Evolutionary conservation across 1,140 invertebrate species (phyloP), one percentile per base, ranked within the genome.

Genomic region (Bombus confusus): DNA sequence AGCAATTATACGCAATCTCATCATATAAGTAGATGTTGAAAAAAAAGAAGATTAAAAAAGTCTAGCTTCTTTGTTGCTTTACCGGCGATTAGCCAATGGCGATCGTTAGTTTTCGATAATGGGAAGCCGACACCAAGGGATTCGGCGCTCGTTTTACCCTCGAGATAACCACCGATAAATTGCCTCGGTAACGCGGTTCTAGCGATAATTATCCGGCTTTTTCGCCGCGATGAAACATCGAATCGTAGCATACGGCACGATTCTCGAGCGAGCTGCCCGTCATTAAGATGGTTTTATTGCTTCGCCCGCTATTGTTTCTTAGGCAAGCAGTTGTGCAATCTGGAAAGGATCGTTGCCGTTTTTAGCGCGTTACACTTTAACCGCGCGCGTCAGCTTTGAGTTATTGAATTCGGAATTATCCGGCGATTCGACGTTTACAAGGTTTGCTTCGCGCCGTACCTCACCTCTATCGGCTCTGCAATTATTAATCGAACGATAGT

Each of bases 71-170:
- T 83, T 76, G 68, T 86, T 87, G 62, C 75, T 43, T 66, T 80
- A 84, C 62, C 72, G 41, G 37, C 31, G 78, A 79, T 88, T 86
- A 90, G 52, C 52, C 69, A 79, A 90, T 91, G 84, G 88, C 84
- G 88, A 88, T 82, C 79, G 85, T 78, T 84, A 43, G 73, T 80
- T 87, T 88, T 87, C 85, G 86, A 91, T 91, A 91, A 90, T 86
- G 59, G 57, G 43, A 84, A 66, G 75, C 73, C 71, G 80, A 59
- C 62, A 76, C 62, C 80, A 47, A 71, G 77, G 68, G 83, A 90
- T 82, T 12, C 83, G 78, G 37, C 59, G 59, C 59, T 85, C 59
- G 75, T 31, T 78, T 31, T 52, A 64, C 39, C 52, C 43, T 12
- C 25, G 39, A 78, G 87, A 83, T 77, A 86, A 47, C 34, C 28